Base-by-base conservation (phyloP, 2,888 invertebrate genomes). In the Liopterus haemorrhoidalis region DNA sequence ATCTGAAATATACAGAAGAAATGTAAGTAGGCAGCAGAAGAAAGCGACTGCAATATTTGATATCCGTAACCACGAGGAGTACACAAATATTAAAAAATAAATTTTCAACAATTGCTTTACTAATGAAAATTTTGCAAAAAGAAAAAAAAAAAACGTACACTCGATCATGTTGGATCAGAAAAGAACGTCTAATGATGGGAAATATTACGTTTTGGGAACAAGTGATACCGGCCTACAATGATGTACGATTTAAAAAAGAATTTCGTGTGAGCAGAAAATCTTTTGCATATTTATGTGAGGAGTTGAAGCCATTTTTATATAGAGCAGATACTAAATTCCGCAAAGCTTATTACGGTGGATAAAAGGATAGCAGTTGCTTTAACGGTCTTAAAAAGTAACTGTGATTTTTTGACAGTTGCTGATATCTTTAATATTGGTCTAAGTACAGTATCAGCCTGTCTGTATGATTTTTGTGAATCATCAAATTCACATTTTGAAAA, bases 381-480 rank as follows among this genome's bases (percentile, higher is more conserved):
- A n/a, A 41, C 41, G 11, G n/a, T 19, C 18, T 43, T 46, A 27
- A 46, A 46, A 19, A 18, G 35, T 14, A 46, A 46, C 21, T 11
- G 16, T 41, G 42, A 46, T 25, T 41, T 27, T 16, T 41, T 14
- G 41, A 24, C 27, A 12, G 30, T 46, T 24, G 46, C 46, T 11
- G 41, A 41, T 33, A 6, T 46, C n/a, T 46, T 35, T 35, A 32
- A 30, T 15, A 33, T 46, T 21, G 46, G 46, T 8, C 33, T 14
- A 36, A 46, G 46, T 21, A 46, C 41, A 5, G 41, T 46, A 12
- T 14, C 22, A 5, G 14, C 11, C 25, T 27, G 28, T 19, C 11
- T 46, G 15, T 30, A 46, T 35, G 27, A 46, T 21, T 46, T 43
- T 28, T 46, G 46, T 21, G 41, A 41, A 14, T 22, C 41, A 9